Conservation (phyloP, 2,797 vertebrate genomes). For the Thamnophis elegans region DNA sequence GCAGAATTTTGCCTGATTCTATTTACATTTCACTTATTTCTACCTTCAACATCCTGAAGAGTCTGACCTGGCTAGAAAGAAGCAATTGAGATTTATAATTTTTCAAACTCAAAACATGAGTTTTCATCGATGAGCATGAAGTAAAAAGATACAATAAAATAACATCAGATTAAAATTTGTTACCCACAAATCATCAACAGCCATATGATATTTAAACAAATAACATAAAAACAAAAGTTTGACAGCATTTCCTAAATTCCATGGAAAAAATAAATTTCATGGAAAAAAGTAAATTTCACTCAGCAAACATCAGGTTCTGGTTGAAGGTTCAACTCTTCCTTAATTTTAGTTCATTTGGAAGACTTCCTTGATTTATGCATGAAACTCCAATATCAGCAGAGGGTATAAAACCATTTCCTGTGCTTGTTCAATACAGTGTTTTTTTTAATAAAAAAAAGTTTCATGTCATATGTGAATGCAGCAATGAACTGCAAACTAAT, state of each 20-base stretch:
- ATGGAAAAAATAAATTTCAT: background rate
- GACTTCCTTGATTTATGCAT: background rate
- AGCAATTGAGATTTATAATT: background rate
- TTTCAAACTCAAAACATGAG: background rate
- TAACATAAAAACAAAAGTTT: background rate
- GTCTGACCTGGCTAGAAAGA: background rate
- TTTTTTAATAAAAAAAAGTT: background rate
- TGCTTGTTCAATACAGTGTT: background rate
- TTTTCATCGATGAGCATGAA: background rate
- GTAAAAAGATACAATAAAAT: background rate
- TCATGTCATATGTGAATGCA: background rate
- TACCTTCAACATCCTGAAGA: background rate
- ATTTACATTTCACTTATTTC: background rate
- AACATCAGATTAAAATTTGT: background rate
- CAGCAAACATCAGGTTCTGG: background rate
- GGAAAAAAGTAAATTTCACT: background rate
- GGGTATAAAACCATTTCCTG: background rate
- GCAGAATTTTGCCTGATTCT: background rate
- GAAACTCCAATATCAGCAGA: background rate
- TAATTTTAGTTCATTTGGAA: background rate
- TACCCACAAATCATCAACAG: background rate
- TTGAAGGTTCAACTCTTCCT: background rate
- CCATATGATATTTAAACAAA: background rate
- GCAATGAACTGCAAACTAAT: background rate
- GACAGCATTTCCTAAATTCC: background rate